phyloP scores from a whole-genome alignment of 2,113 vertebrate species.

The Xenopus laevis region DNA sequence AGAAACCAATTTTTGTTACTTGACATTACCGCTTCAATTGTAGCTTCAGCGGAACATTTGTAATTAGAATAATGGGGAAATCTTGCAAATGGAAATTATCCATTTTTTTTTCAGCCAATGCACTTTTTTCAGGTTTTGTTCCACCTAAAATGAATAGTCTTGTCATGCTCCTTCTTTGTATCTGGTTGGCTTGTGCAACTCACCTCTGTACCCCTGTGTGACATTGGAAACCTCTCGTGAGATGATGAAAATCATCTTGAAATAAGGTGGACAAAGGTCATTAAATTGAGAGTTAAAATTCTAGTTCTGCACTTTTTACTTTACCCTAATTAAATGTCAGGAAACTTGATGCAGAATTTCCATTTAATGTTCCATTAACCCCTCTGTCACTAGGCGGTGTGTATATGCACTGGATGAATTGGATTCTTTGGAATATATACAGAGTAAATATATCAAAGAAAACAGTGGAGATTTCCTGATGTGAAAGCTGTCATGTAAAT shows the following conservation, averaged over 20 bases:
- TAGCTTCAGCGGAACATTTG: slow-evolving; percentile 2
- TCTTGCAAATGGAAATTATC: slow-evolving; percentile 11
- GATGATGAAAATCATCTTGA: slow-evolving; percentile 65
- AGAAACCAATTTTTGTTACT: not conserved
- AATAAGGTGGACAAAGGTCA: slow-evolving; percentile 68
- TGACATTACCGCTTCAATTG: not conserved
- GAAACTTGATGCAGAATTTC: slow-evolving; percentile 49
- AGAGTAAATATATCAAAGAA: too few species aligned
- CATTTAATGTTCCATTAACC: not conserved
- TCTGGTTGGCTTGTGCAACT: slow-evolving; percentile 56
- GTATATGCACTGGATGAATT: too few species aligned
- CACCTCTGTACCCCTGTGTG: slow-evolving; percentile 65
- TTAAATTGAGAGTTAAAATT: slow-evolving; percentile 70
- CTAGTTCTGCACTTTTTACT: slow-evolving; percentile 58
- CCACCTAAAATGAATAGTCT: slow-evolving; percentile 57
- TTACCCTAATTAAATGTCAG: slow-evolving; percentile 66
- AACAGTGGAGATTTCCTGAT: too few species aligned
- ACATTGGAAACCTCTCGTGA: slow-evolving; percentile 65
- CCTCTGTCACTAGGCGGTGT: not conserved
- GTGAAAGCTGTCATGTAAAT: too few species aligned
- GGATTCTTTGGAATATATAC: too few species aligned
- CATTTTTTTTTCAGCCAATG: not conserved
- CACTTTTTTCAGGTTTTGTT: slow-evolving; percentile 12
- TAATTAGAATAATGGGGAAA: slow-evolving; percentile 22
- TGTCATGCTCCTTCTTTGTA: slow-evolving; percentile 54